These are phyloP conservation scores for Rhegmatorhina hoffmannsi DNA, from an alignment of 2,113 vertebrate species.

Conservation along the genomic window DNA sequence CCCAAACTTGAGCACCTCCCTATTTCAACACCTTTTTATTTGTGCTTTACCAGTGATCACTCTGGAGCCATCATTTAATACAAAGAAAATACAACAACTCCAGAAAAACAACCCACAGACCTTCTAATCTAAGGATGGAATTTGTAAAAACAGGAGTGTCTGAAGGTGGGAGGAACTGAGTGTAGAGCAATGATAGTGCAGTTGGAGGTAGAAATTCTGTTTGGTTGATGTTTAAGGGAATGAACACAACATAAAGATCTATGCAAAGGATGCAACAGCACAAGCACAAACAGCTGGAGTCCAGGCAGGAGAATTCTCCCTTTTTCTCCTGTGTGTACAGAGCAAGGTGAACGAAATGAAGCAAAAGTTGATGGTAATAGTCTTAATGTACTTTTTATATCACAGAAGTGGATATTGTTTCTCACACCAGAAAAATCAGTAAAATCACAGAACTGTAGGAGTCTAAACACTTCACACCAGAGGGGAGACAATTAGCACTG, in stretches of 20 bases:
- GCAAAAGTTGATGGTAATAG: not conserved
- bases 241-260: fast-evolving
- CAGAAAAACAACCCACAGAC: not conserved
- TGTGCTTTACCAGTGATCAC: not conserved
- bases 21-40: not conserved
- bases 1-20: not conserved
- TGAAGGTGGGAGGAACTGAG: not conserved
- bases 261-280: not conserved
- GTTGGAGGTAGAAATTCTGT: not conserved
- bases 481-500: not conserved
- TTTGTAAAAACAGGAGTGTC: not conserved
- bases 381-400: not conserved
- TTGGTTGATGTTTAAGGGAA: not conserved
- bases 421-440: not conserved
- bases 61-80: not conserved
- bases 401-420: not conserved
- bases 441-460: not conserved
- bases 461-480: not conserved
- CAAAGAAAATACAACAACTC: not conserved
- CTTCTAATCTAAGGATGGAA: not conserved
- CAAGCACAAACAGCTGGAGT: not conserved
- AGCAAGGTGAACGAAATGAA: not conserved
- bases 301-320: not conserved
- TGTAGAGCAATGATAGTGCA: not conserved
- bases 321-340: not conserved